phyloP scores from a whole-genome alignment of 2,888 invertebrate genomes.

The Apamea monoglypha region DNA sequence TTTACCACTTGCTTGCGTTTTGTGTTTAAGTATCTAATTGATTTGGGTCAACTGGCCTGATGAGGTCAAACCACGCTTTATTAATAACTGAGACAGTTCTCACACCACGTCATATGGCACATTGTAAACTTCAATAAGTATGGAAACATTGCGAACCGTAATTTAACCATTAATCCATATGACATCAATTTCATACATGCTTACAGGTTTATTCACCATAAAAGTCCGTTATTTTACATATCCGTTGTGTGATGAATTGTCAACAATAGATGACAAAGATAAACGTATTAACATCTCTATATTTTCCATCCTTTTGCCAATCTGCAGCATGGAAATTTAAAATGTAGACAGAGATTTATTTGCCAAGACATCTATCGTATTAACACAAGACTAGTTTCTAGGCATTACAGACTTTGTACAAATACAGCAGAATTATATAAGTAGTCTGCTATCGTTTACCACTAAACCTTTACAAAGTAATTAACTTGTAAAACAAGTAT shows the following conservation, averaged over 20 bases:
- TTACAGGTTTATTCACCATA: not conserved
- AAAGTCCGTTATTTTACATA: not conserved
- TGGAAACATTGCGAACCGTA: slow-evolving; percentile 16
- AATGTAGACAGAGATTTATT: slow-evolving; percentile 28
- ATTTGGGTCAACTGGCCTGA: slow-evolving; percentile 40
- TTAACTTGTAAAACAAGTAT: slow-evolving; percentile 37
- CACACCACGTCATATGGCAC: slow-evolving; percentile 31
- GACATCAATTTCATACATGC: slow-evolving; percentile 21
- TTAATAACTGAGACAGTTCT: slow-evolving; percentile 28
- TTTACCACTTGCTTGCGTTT: slow-evolving; percentile 17
- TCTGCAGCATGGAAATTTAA: slow-evolving; percentile 2
- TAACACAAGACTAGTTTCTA: slow-evolving; percentile 13
- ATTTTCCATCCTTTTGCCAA: slow-evolving; percentile 33
- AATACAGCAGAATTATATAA: slow-evolving; percentile 38
- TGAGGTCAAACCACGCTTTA: slow-evolving; percentile 37
- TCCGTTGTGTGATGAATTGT: slow-evolving; percentile 1
- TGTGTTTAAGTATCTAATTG: slow-evolving; percentile 28
- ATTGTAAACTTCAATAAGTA: slow-evolving; percentile 15
- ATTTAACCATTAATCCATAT: slow-evolving; percentile 1
- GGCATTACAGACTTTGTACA: slow-evolving; percentile 13
- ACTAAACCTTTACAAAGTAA: slow-evolving; percentile 21
- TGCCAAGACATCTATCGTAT: slow-evolving; percentile 16
- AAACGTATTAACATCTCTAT: slow-evolving; percentile 10
- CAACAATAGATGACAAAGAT: slow-evolving; percentile 34
- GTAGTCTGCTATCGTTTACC: slow-evolving; percentile 12